Base-by-base conservation (phyloP, 2,113 vertebrate genomes). In the Nyctereutes procyonoides region DNA sequence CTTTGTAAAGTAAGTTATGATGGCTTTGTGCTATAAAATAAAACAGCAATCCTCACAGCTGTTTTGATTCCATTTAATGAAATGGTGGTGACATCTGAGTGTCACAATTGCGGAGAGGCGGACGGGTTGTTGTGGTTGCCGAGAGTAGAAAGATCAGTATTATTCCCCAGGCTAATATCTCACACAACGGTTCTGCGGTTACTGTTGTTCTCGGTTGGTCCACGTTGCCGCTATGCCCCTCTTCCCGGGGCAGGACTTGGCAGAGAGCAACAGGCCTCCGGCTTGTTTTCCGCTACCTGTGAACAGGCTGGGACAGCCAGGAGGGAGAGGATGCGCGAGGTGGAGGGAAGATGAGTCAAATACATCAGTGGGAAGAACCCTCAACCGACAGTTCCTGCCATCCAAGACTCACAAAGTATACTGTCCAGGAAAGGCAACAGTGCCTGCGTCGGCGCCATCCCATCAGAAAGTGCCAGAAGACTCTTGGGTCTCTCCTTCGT, bases 11-110 rank as follows among this genome's bases (percentile, higher is more conserved):
- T 98, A 97, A 96, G 77, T 43, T 9, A 60, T 93, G 85, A 80
- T 96, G 95, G 20, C 8, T 88, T 96, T 3, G 1, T 85, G 62
- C 91, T 90, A 67, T 97, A 95, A 98, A 97, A 97, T 80, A 80
- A 92, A 97, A 83, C 69, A 87, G 85, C 93, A 88, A 94, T 93
- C 77, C 96, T 96, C 92, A 82, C 95, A 92, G 97, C 96, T 96
- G 96, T 94, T 98, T 92, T 94, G 94, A 97, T 95, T 85, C 43
- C 86, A 86, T 55, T 77, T 80, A 97, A 96, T 19, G 53, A 92
- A 96, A 89, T 17, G 43, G 28, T 71, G 81, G 48, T 92, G 98
- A 92, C 85, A 93, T 96, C 38, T 77, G 94, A 97, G 85, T n/a
- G 88, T 89, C 63, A 80, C 69, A 77, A 22, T 60, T 88, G 76